Percentiles rank a stretch among this genome's conserved stretches.
These are phyloP conservation scores for Eurosta solidaginis DNA, from an alignment of 1,140 invertebrate species.

Conservation along the genomic window DNA sequence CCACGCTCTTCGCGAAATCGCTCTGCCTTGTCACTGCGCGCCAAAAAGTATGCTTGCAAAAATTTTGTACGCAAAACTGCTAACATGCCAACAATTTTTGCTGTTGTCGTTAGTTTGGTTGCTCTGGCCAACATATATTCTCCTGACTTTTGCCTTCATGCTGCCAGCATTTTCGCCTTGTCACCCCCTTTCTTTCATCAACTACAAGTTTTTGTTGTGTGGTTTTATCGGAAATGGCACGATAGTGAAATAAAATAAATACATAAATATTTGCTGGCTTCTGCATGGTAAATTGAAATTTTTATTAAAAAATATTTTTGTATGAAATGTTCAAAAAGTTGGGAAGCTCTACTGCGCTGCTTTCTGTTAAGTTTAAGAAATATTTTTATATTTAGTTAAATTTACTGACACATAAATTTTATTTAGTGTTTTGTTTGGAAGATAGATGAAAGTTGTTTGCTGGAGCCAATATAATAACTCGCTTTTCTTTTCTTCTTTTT, in stretches of 20 bases:
- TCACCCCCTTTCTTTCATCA: too few species aligned
- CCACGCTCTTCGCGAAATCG: not conserved
- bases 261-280: conserved; percentile 14
- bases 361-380: not conserved
- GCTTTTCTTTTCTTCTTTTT: not conserved
- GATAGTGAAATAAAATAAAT: not conserved
- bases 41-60: conserved; percentile 1
- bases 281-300: not conserved
- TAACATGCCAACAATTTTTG: not conserved
- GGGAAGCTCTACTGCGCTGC: not conserved
- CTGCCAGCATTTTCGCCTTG: not conserved
- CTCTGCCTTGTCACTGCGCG: not conserved
- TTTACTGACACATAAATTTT: not conserved
- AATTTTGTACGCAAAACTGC: not conserved
- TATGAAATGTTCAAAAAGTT: not conserved
- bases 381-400: not conserved
- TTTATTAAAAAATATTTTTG: conserved; percentile 27
- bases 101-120: not conserved
- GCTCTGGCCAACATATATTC: not conserved
- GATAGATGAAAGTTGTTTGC: not conserved
- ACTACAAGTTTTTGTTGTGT: not conserved
- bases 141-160: not conserved
- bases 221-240: not conserved
- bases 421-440: not conserved
- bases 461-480: not conserved